These are phyloP conservation scores for Anguilla anguilla DNA, from an alignment of 2,797 vertebrate species.

Conservation along the genomic window DNA sequence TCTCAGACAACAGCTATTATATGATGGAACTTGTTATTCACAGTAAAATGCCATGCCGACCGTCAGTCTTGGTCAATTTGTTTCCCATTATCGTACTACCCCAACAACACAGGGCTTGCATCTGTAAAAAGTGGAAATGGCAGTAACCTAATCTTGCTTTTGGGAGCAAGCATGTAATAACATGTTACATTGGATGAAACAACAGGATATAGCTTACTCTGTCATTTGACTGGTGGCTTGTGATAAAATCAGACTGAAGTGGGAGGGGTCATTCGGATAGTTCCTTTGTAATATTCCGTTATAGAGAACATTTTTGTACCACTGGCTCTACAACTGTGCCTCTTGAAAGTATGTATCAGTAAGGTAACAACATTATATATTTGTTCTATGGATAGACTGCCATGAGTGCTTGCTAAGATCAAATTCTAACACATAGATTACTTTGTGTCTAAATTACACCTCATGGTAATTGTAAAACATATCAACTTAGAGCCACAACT, in stretches of 20 bases:
- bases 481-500: neutral
- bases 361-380: neutral
- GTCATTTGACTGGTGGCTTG: neutral
- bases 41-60: neutral
- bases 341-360: neutral
- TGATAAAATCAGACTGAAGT: neutral
- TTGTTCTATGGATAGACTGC: neutral
- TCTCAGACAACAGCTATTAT: neutral
- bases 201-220: neutral
- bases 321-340: neutral
- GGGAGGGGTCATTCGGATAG: neutral
- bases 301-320: neutral
- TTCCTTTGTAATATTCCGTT: neutral
- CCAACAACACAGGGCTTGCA: neutral
- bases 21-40: neutral
- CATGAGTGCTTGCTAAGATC: neutral
- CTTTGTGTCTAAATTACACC: neutral
- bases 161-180: neutral
- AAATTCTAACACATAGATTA: neutral
- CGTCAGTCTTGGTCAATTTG: neutral
- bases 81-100: neutral
- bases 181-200: neutral
- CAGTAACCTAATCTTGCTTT: neutral
- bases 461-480: neutral
- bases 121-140: neutral